A percentile compares a stretch with the other conserved stretches of the same genome.
Conservation (phyloP, 2,113 vertebrate genomes). For the Prochilodus magdalenae region DNA sequence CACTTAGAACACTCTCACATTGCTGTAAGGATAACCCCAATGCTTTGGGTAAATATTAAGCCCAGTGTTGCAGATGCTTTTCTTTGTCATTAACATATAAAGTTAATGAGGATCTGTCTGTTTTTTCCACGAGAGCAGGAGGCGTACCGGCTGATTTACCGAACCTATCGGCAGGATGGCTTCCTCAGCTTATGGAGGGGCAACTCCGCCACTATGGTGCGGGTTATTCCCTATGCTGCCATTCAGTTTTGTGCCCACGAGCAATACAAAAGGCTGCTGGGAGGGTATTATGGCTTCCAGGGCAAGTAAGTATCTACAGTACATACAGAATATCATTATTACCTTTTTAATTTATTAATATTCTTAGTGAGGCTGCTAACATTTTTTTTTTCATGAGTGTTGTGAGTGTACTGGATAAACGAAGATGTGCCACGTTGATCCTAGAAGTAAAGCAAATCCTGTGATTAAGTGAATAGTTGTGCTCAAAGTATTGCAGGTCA, state of each 20-base stretch:
- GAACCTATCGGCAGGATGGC: constrained; percentile 91
- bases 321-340: not conserved
- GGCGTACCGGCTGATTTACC: constrained; percentile 92
- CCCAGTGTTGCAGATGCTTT: not conserved
- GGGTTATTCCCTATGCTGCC: constrained; percentile 94
- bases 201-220: constrained; percentile 98
- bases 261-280: constrained; percentile 91
- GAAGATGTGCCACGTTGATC: not conserved
- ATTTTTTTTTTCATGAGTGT: too few species aligned
- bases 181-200: constrained; percentile 95
- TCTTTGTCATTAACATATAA: not conserved
- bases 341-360: too few species aligned
- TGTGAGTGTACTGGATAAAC: not conserved
- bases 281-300: constrained; percentile 88
- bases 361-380: too few species aligned
- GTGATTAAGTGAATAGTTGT: too few species aligned
- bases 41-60: not conserved
- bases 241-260: constrained; percentile 98
- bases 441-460: too few species aligned
- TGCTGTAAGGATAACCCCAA: not conserved
- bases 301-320: constrained; percentile 83
- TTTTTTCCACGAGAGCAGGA: constrained; percentile 78
- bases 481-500: too few species aligned
- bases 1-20: too few species aligned
- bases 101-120: not conserved